Percentiles rank a stretch among this genome's conserved stretches.
These are phyloP conservation scores for Poecile atricapillus DNA, from an alignment of 2,113 vertebrate genomes.

Conservation along the genomic window DNA sequence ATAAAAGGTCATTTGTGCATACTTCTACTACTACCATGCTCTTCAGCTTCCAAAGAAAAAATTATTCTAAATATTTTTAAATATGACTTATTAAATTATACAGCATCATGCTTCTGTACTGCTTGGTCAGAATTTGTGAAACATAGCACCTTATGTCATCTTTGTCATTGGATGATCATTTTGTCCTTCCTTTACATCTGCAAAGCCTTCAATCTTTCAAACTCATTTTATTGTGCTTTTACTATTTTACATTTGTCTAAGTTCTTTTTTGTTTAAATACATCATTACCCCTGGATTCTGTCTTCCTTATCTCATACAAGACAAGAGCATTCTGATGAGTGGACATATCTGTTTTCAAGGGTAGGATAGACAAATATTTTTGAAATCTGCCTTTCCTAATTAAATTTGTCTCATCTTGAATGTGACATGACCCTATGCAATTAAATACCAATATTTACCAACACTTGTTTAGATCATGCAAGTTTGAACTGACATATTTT, in stretches of 20 bases:
- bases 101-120: not conserved
- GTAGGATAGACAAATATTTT: not conserved
- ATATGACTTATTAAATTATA: not conserved
- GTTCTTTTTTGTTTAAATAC: not conserved
- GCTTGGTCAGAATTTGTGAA: not conserved
- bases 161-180: not conserved
- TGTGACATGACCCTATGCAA: not conserved
- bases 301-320: not conserved
- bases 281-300: not conserved
- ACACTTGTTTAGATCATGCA: not conserved
- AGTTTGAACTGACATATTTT: not conserved
- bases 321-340: not conserved
- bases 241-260: constrained; percentile 16
- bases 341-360: constrained; percentile 21
- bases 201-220: not conserved
- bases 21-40: not conserved
- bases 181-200: not conserved
- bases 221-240: not conserved
- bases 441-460: not conserved
- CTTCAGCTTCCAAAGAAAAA: not conserved
- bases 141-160: not conserved
- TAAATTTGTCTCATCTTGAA: constrained; percentile 20
- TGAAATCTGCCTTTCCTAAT: constrained; percentile 32
- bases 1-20: not conserved
- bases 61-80: not conserved